Conservation (phyloP, 1,140 invertebrate genomes). For the Neocloeon triangulifer region DNA sequence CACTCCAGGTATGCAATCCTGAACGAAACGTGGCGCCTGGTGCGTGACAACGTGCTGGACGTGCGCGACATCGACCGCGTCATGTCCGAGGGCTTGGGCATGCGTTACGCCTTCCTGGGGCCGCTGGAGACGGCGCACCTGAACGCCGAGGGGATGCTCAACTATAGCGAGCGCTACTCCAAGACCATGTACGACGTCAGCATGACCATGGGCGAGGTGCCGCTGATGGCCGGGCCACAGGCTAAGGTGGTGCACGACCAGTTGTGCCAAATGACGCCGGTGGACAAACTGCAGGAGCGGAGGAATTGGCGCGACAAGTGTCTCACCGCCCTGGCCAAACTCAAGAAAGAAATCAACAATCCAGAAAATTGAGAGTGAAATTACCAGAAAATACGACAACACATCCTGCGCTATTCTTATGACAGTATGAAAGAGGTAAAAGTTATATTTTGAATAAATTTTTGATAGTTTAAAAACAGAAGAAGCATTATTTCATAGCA, state of each 20-base stretch:
- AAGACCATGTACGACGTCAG: constrained; percentile 57
- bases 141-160: constrained; percentile 67
- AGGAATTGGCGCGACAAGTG: constrained; percentile 65
- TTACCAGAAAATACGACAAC: too few species aligned
- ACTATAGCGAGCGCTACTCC: constrained; percentile 50
- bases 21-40: constrained; percentile 77
- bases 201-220: constrained; percentile 47
- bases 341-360: constrained; percentile 47
- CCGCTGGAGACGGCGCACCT: constrained; percentile 84
- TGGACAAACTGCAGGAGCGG: constrained; percentile 47
- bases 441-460: too few species aligned
- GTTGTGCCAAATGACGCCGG: constrained; percentile 43
- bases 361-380: too few species aligned
- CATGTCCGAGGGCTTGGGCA: constrained; percentile 83
- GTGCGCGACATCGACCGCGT: constrained; percentile 81
- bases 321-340: constrained; percentile 52
- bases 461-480: too few species aligned
- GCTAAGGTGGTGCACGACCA: constrained; percentile 24
- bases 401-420: too few species aligned
- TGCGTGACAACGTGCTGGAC: constrained; percentile 58
- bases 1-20: constrained; percentile 63
- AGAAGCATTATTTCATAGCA: too few species aligned
- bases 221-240: constrained; percentile 27
- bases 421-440: too few species aligned
- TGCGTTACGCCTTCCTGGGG: constrained; percentile 86